Evolutionary conservation across 2,797 vertebrate genomes (phyloP).

Genomic region (Anguilla marmorata): DNA sequence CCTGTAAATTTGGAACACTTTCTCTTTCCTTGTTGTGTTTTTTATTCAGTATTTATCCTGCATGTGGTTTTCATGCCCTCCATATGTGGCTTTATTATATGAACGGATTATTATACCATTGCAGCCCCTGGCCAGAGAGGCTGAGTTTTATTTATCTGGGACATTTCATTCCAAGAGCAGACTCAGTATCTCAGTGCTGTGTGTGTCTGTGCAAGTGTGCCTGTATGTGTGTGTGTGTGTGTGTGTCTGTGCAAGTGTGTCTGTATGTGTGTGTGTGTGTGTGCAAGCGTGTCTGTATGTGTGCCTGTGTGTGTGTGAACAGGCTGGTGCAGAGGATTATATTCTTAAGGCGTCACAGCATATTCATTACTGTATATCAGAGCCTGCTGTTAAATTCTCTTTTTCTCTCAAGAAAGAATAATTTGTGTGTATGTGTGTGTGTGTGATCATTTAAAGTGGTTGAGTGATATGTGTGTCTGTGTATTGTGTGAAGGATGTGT

Average conservation of each 20-base stretch:
- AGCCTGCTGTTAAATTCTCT: not conserved
- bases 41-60: not conserved
- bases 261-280: not conserved
- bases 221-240: not conserved
- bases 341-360: no score
- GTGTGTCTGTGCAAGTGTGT: not conserved
- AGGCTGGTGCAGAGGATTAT: no score
- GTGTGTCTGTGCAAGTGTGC: not conserved
- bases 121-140: not conserved
- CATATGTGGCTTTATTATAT: not conserved
- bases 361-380: no score
- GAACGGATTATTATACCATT: not conserved
- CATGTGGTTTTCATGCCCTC: not conserved
- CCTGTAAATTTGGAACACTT: slow-evolving; percentile 79
- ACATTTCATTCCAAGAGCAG: not conserved
- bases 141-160: not conserved
- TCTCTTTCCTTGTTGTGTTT: not conserved
- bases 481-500: not conserved
- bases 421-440: not conserved
- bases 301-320: not conserved
- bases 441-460: not conserved
- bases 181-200: not conserved
- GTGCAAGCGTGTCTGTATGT: not conserved
- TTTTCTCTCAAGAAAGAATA: no score
- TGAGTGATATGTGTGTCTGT: not conserved